These are phyloP conservation scores for Alectoris magna DNA, from an alignment of 2,797 vertebrate genomes.

Conservation along the genomic window DNA sequence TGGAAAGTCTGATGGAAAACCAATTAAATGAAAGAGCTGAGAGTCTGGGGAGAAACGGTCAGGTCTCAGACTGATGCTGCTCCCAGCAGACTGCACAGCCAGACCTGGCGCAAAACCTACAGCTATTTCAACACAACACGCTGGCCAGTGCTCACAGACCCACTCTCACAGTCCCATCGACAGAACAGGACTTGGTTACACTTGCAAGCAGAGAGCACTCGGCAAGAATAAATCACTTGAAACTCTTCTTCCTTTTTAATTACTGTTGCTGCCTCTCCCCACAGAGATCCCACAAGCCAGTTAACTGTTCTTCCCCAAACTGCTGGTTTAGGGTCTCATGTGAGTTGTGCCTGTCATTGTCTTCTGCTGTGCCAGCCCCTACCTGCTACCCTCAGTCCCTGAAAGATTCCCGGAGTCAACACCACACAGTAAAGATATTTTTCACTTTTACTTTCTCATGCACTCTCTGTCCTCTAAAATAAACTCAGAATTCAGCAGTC, in stretches of 20 bases:
- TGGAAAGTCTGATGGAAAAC: conserved; percentile 35
- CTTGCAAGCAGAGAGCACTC: background rate
- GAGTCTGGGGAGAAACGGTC: conserved; percentile 22
- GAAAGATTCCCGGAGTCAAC: background rate
- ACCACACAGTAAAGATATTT: background rate
- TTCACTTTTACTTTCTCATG: background rate
- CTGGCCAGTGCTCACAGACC: background rate
- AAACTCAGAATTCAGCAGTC: background rate
- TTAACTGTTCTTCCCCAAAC: background rate
- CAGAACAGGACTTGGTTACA: background rate
- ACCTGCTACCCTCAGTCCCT: background rate
- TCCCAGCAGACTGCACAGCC: conserved; percentile 17
- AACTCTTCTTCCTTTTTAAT: background rate
- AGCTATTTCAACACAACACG: background rate
- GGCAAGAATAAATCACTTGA: background rate
- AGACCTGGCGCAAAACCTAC: background rate
- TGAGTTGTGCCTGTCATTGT: background rate
- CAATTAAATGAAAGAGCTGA: conserved; percentile 18
- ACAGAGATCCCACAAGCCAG: background rate
- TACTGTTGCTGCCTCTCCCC: conserved; percentile 3
- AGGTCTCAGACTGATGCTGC: conserved; percentile 13
- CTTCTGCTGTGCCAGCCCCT: background rate
- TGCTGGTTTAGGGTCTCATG: background rate
- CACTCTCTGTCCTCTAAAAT: background rate
- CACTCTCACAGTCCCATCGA: background rate